Percentiles rank a stretch among this genome's conserved stretches.
phyloP scores from a whole-genome alignment of 2,797 vertebrate species.

The Neosalanx taihuensis region DNA sequence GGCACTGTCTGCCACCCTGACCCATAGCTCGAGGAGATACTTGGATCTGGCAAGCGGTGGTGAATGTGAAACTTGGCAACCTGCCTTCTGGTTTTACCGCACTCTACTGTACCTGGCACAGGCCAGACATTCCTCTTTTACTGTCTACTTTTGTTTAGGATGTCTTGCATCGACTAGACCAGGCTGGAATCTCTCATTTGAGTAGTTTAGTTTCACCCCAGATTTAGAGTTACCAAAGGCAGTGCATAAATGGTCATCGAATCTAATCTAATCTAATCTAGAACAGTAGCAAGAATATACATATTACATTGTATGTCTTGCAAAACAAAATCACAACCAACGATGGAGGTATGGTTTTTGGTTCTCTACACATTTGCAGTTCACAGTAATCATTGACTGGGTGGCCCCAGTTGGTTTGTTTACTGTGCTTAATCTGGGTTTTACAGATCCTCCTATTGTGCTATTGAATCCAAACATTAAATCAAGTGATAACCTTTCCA shows the following conservation, averaged over 20 bases:
- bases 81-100: conserved; percentile 63
- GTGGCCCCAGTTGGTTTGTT: too few relatives aligned
- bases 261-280: too few relatives aligned
- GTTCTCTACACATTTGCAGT: too few relatives aligned
- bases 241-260: too few relatives aligned
- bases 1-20: conserved; percentile 1
- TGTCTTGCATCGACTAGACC: neutral
- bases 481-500: conserved; percentile 39
- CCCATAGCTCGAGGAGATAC: conserved; percentile 37
- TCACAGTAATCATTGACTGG: too few relatives aligned
- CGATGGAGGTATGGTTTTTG: too few relatives aligned
- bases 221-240: too few relatives aligned
- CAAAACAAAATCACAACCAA: too few relatives aligned
- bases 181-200: too few relatives aligned
- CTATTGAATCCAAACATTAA: conserved; percentile 21
- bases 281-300: too few relatives aligned
- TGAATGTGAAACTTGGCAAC: conserved; percentile 75
- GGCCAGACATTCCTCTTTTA: conserved; percentile 62
- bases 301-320: too few relatives aligned
- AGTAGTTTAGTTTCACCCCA: too few relatives aligned
- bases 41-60: conserved; percentile 31
- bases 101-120: conserved; percentile 82
- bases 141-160: neutral
- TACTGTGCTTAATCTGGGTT: conserved; percentile 34
- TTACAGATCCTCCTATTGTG: neutral